phyloP scores from a whole-genome alignment of 2,797 vertebrate species.

The Microctenopoma stevenorrisi region DNA sequence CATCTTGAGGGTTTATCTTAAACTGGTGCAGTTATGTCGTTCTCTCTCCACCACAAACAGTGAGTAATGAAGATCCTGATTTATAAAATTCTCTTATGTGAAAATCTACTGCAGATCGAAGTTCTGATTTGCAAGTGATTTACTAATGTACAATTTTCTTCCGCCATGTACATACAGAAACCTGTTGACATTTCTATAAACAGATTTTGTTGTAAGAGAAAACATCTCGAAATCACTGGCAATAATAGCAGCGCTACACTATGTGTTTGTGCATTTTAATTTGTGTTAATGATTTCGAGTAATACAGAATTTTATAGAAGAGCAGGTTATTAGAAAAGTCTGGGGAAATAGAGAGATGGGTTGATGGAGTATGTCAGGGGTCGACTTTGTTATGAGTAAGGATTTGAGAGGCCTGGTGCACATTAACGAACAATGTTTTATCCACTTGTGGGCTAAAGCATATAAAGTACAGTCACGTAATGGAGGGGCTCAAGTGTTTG shows the following conservation, averaged over 20 bases:
- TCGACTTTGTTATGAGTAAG: slow-evolving; percentile 50
- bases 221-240: not conserved
- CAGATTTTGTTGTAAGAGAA: not conserved
- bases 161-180: slow-evolving; percentile 4
- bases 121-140: slow-evolving; percentile 50
- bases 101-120: slow-evolving; percentile 47
- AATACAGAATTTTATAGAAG: not conserved
- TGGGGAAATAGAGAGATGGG: not conserved
- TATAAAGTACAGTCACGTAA: slow-evolving; percentile 54
- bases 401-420: slow-evolving; percentile 50
- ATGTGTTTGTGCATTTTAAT: not conserved
- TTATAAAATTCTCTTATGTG: slow-evolving; percentile 29
- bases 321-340: not conserved
- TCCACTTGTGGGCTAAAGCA: slow-evolving; percentile 56
- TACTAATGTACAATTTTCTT: slow-evolving; percentile 9
- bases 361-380: slow-evolving; percentile 47
- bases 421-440: slow-evolving; percentile 62
- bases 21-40: slow-evolving; percentile 50
- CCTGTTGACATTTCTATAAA: slow-evolving; percentile 30
- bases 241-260: not conserved
- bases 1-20: slow-evolving; percentile 51
- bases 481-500: slow-evolving; percentile 61
- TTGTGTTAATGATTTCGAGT: slow-evolving; percentile 11
- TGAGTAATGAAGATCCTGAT: slow-evolving; percentile 30
- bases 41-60: slow-evolving; percentile 23